A percentile compares a stretch with the other conserved stretches of the same genome.
These are phyloP conservation scores for Penaeus chinensis DNA, from an alignment of 1,140 invertebrate genomes.

Conservation along the genomic window DNA sequence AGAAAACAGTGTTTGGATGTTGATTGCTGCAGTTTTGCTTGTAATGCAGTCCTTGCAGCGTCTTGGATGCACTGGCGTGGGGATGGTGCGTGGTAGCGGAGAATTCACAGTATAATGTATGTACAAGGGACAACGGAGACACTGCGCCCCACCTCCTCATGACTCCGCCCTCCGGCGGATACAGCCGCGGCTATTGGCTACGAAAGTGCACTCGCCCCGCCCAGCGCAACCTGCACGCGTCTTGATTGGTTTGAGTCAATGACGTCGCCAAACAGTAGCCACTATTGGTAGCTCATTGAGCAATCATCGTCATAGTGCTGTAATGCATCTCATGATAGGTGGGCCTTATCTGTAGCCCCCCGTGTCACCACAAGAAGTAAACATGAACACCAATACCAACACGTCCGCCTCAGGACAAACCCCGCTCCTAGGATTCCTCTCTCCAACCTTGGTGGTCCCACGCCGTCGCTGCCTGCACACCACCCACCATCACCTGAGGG, in stretches of 20 bases:
- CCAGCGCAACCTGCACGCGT: constrained; percentile 39
- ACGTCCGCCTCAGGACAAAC: neutral
- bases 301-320: constrained; percentile 52
- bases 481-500: too few relatives aligned
- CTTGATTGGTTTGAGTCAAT: constrained; percentile 27
- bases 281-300: constrained; percentile 58
- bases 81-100: constrained; percentile 47
- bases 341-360: neutral
- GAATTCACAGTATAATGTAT: constrained; percentile 60
- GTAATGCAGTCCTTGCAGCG: constrained; percentile 39
- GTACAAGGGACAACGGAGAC: constrained; percentile 50
- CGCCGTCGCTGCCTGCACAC: too few relatives aligned
- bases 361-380: neutral
- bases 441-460: constrained; percentile 1
- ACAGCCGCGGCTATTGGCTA: constrained; percentile 39
- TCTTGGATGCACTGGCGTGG: constrained; percentile 30
- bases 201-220: constrained; percentile 30
- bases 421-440: constrained; percentile 6
- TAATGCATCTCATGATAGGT: constrained; percentile 42
- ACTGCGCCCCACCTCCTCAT: constrained; percentile 41
- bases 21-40: constrained; percentile 18
- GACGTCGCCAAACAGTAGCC: constrained; percentile 49
- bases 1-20: neutral
- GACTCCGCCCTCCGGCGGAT: constrained; percentile 34
- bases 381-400: neutral